Base-by-base conservation (phyloP, 2,113 vertebrate genomes). In the Eretmochelys imbricata region DNA sequence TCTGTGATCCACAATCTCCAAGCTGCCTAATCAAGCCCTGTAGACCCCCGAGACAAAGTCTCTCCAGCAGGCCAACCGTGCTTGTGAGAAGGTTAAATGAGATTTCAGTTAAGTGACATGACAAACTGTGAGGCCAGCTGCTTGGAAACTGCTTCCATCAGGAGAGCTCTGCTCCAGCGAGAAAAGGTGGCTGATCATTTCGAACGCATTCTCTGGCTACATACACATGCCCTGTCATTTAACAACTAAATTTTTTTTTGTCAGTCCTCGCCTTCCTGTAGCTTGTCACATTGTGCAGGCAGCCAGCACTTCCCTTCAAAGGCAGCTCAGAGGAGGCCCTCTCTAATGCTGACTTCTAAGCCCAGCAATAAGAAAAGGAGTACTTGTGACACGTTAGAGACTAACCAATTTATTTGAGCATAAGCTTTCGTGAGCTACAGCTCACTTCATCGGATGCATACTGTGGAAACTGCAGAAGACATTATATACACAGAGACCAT, bases 121-220 rank as follows among this genome's bases (percentile, higher is more conserved):
- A 35, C 48, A 4, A 17, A 5, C 10, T 4, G n/a, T 27, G 49
- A 35, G 57, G 49, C 42, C 29, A 3, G 79, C 65, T 38, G 88
- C 87, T 86, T 75, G 5, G 0, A 54, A 81, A 19, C 62, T 11
- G 2, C 85, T 86, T 90, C 78, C 1, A 0, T 51, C 42, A 24
- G 59, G 7, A 0, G 0, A 80, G 82, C 81, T 38, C 79, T 59
- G 79, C 87, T 89, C 53, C 1, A 3, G 51, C 0, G 8, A 16
- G 85, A 51, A 62, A 31, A 5, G 29, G 87, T 8, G 2, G 81
- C 78, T 83, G 31, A 3, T 50, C 0, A 3, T 19, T 69, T 1
- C 4, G 5, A 96, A 79, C 79, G 62, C 4, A 48, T 4, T 10
- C 87, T 12, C 16, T 0, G 2, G 22, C 78, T 35, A 53, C 90